Evolutionary conservation across 1,140 invertebrate genomes (phyloP), one percentile per base, ranked within the genome.

Genomic region (Drosophila asahinai): DNA sequence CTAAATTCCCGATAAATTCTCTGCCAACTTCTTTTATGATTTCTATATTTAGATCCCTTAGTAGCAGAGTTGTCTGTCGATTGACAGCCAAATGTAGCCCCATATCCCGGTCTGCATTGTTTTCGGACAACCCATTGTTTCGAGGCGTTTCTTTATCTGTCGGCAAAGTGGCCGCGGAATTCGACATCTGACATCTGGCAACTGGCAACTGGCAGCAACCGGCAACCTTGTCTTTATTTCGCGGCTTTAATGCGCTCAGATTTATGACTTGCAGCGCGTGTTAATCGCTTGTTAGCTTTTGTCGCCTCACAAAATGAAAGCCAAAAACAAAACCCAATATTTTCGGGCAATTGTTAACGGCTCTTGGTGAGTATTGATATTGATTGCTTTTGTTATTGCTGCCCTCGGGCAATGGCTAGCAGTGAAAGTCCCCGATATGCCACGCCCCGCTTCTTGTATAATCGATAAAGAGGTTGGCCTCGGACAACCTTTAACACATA

Each of bases 241-340:
- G 40, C 38, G 48, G 40, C 51, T 72, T 72, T 73, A 79, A 79
- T 65, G 77, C 52, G 45, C 47, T 51, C 62, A 52, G 73, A 83
- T 80, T 80, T 77, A 77, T 83, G 81, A 67, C 76, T 62, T 58
- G 65, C 9, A 60, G 72, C 81, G 71, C 71, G 81, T 83, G 81
- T 80, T 76, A 80, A 83, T 83, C 38, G 65, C 81, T 83, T 83
- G 77, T 83, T 83, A 65, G 81, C 81, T 76, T 71, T 83, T 80
- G 81, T 83, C 81, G 77, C 81, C 76, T 49, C 38, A 47, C 58
- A 55, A 48, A 57, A 43, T 60, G 45, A 66, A 66, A 68, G 45
- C 51, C 63, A 64, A 47, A 49, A 52, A 75, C 38, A 62, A 78
- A 64, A 61, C 22, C 64, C 49, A 45, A 70, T 58, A 59, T 70